phyloP scores from a whole-genome alignment of 2,888 invertebrate species.

The Chloroclysta siterata region DNA sequence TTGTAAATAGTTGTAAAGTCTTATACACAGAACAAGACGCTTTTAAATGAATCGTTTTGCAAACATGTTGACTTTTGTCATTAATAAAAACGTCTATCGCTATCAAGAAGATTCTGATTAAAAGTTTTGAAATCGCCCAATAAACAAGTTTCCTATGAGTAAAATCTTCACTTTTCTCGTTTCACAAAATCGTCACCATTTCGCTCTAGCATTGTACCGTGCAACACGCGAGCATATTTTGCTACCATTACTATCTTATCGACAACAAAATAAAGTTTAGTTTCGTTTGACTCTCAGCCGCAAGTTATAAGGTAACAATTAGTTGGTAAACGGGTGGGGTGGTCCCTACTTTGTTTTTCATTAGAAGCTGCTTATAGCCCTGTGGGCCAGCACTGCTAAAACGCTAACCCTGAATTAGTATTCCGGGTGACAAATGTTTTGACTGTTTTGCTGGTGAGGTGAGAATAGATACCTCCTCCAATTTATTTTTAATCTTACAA shows the following conservation, averaged over 20 bases:
- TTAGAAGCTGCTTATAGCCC: conserved; percentile 43
- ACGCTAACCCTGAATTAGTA: conserved; percentile 32
- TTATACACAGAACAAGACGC: too few relatives aligned
- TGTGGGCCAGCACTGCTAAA: conserved; percentile 24
- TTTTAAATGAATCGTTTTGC: background rate
- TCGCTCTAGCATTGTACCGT: background rate
- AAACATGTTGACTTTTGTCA: background rate
- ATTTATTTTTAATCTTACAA: too few relatives aligned
- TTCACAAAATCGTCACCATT: too few relatives aligned
- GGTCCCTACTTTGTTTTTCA: conserved; percentile 52
- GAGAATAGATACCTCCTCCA: background rate
- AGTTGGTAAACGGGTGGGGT: conserved; percentile 42
- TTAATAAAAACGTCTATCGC: background rate
- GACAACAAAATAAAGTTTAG: conserved; percentile 12
- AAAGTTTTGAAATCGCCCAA: too few relatives aligned
- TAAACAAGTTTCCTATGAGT: background rate
- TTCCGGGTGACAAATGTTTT: conserved; percentile 20
- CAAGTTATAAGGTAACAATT: conserved; percentile 41
- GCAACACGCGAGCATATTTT: conserved; percentile 3
- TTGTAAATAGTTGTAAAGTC: too few relatives aligned
- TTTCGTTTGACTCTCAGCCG: conserved; percentile 9
- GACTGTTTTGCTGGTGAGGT: conserved; percentile 3
- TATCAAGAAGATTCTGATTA: background rate
- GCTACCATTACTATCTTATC: conserved; percentile 2
- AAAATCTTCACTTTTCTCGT: too few relatives aligned